phyloP scores from a whole-genome alignment of 2,113 vertebrate genomes.

The Phrynosoma blainvillii region DNA sequence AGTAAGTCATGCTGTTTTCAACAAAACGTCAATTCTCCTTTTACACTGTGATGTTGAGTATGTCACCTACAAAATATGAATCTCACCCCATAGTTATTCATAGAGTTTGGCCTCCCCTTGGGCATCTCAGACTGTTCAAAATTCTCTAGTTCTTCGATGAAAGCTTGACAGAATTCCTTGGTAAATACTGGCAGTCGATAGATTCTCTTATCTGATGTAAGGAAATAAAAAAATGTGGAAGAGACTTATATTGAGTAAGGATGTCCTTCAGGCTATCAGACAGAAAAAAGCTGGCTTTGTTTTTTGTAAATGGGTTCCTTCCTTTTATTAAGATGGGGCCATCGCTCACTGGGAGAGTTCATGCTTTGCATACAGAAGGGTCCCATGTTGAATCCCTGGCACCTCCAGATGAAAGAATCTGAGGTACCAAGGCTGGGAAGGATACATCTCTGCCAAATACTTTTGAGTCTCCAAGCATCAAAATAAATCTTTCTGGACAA shows the following conservation, averaged over 20 bases:
- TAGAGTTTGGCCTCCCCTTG: conserved; percentile 95
- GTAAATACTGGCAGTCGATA: conserved; percentile 89
- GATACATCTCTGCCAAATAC: neutral
- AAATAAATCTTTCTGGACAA: neutral
- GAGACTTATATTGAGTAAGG: neutral
- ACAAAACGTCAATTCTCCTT: neutral
- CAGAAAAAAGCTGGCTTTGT: neutral
- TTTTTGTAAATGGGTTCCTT: neutral
- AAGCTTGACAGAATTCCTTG: conserved; percentile 82
- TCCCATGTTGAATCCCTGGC: too few relatives aligned
- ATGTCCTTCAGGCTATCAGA: neutral
- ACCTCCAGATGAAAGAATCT: neutral
- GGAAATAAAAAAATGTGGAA: neutral
- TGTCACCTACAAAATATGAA: neutral
- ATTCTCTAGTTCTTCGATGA: conserved; percentile 91
- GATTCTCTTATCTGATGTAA: conserved; percentile 82
- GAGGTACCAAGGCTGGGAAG: neutral
- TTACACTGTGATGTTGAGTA: neutral
- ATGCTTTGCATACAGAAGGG: neutral
- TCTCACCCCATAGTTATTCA: conserved; percentile 96
- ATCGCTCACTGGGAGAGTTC: neutral
- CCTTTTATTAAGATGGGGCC: neutral
- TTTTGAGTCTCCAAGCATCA: neutral
- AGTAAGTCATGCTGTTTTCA: neutral
- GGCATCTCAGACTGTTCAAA: conserved; percentile 90